Percentiles rank a stretch among this genome's conserved stretches.
These are phyloP conservation scores for Cairina moschata DNA, from an alignment of 2,113 vertebrate genomes.

Conservation along the genomic window DNA sequence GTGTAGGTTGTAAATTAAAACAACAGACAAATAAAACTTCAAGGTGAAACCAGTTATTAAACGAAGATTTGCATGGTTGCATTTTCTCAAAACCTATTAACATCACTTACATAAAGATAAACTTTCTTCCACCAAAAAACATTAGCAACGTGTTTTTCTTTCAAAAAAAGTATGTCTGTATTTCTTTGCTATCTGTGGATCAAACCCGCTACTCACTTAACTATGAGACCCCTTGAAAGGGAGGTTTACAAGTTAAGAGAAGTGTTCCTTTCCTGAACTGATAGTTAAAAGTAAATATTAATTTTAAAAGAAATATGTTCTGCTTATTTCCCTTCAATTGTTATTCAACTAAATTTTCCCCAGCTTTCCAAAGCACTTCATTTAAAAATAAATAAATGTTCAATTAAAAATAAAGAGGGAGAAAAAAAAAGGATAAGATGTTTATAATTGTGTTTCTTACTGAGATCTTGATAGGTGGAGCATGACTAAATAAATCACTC, in stretches of 20 bases:
- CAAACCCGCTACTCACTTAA: background rate
- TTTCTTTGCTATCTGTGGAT: background rate
- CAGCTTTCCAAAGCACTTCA: background rate
- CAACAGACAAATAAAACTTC: background rate
- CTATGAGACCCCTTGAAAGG: background rate
- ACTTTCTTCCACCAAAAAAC: accelerated
- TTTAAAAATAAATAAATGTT: background rate
- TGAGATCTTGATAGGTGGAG: background rate
- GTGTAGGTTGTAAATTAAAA: background rate
- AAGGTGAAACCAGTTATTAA: background rate
- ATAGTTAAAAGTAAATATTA: background rate
- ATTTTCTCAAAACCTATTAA: background rate
- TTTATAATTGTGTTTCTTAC: background rate
- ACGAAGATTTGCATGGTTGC: background rate
- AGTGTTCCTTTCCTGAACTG: background rate
- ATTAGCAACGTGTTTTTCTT: background rate
- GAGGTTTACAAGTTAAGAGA: background rate
- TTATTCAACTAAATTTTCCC: background rate
- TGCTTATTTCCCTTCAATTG: background rate
- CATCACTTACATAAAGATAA: background rate
- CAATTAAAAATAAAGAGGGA: background rate
- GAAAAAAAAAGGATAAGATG: background rate
- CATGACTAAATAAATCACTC: background rate
- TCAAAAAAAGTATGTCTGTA: background rate
- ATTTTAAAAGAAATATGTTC: background rate